Percentiles rank a stretch among this genome's conserved stretches.
These are phyloP conservation scores for Andrena minutula DNA, from an alignment of 2,888 invertebrate genomes.

Conservation along the genomic window DNA sequence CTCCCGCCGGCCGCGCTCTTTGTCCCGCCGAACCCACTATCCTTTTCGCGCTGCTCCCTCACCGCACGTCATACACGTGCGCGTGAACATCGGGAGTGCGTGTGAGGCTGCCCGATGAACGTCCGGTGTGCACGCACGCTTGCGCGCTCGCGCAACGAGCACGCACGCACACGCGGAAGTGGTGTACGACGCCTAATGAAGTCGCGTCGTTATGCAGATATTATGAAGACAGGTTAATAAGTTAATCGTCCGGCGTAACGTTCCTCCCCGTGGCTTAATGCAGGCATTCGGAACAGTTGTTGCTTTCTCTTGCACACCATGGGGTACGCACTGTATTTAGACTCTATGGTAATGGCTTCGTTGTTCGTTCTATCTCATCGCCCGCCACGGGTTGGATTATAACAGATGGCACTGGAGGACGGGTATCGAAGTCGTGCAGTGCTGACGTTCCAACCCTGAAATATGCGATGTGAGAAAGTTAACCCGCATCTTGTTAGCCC, in stretches of 20 bases:
- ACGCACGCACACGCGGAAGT: conserved; percentile 18
- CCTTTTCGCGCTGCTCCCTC: conserved; percentile 43
- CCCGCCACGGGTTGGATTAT: not conserved
- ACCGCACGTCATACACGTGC: conserved; percentile 30
- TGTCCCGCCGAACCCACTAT: not conserved
- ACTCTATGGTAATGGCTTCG: not conserved
- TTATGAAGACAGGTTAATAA: conserved; percentile 77
- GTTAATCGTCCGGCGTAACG: conserved; percentile 69
- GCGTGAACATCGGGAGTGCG: conserved; percentile 21
- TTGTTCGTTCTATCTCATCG: too few relatives aligned
- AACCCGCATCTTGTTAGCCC: not conserved
- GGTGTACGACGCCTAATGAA: conserved; percentile 70
- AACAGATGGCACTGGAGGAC: not conserved
- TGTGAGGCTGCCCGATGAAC: conserved; percentile 31
- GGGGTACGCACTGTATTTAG: not conserved
- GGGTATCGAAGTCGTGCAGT: not conserved
- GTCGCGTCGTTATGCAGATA: conserved; percentile 75
- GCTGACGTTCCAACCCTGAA: not conserved
- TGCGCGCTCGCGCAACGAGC: conserved; percentile 1
- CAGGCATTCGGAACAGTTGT: conserved; percentile 52
- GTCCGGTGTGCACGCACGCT: not conserved
- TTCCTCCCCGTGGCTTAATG: conserved; percentile 60
- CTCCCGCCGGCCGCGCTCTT: not conserved
- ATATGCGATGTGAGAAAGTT: not conserved
- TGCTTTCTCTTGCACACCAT: conserved; percentile 14